These are phyloP conservation scores for Corythaixoides concolor DNA, from an alignment of 2,113 vertebrate species.

Conservation along the genomic window DNA sequence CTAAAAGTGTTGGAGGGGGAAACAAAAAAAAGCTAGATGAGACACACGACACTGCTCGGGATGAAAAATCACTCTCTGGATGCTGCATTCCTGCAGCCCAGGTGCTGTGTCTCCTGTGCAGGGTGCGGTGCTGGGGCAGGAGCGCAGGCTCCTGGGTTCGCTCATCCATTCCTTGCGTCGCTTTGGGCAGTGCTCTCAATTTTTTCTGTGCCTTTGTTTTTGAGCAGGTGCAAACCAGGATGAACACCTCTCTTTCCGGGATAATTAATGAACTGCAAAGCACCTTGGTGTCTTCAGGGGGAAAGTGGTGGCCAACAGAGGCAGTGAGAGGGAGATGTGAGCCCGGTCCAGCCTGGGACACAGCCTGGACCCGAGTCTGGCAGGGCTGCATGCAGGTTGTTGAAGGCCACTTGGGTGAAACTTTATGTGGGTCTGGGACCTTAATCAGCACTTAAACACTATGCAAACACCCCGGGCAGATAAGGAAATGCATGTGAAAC, in stretches of 20 bases:
- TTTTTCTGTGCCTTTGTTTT: neutral
- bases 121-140: neutral
- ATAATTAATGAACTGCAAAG: neutral
- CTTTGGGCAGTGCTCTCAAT: neutral
- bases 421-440: neutral
- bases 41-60: neutral
- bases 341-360: rapidly evolving
- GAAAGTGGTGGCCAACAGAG: neutral
- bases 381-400: neutral
- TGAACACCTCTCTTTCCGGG: neutral
- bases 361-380: rapidly evolving
- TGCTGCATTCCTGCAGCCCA: neutral
- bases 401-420: neutral
- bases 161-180: neutral
- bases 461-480: neutral
- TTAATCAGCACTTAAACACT: neutral
- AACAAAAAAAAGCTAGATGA: neutral
- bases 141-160: neutral
- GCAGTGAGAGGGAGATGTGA: neutral
- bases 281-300: neutral
- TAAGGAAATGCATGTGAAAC: neutral
- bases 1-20: neutral
- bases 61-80: neutral
- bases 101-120: neutral
- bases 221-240: neutral